Evolutionary conservation across 2,797 vertebrate genomes (phyloP), one percentile per base, ranked within the genome.

Genomic region (Falco naumanni): DNA sequence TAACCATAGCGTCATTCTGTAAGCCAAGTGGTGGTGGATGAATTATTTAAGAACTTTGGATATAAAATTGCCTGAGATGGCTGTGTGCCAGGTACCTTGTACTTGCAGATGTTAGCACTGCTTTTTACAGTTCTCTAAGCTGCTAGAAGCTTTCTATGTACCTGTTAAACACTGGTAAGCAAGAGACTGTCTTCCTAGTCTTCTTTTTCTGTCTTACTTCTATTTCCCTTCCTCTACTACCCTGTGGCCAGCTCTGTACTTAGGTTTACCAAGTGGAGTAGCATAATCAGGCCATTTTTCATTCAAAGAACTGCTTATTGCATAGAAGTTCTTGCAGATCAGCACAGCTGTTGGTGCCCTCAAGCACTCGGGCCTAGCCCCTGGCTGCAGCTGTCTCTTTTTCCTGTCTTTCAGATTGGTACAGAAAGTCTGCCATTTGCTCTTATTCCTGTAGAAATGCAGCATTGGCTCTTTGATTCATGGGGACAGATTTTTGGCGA

Each of bases 21-120:
- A 68, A 51, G 68, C 51, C 72, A 61, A 41, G 50, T 61, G 59
- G 37, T 75, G 28, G 57, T 54, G 33, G 60, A 41, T 90, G 41
- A 93, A 50, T 88, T 90, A 94, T 57, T 71, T 26, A 93, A 92
- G 91, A 63, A 47, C 56, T 95, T 87, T 71, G 77, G 79, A 25
- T 65, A 37, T 91, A 31, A 54, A 95, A 65, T 57, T 93, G 92
- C 66, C 37, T 4, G 9, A 59, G 48, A 60, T 87, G 93, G 93
- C 87, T 85, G 9, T 4, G 5, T 91, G 88, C 91, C 88, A 95
- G 70, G 54, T 69, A 56, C 60, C 34, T 86, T 57, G 84, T 83
- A 87, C 78, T 82, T 88, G 56, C 60, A 75, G 65, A 51, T 90
- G 39, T 61, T 88, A 64, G 43, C 31, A 10, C 48, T 77, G 79